These are phyloP conservation scores for Meloidogyne floridensis DNA, from an alignment of 1,140 invertebrate species.

Conservation along the genomic window DNA sequence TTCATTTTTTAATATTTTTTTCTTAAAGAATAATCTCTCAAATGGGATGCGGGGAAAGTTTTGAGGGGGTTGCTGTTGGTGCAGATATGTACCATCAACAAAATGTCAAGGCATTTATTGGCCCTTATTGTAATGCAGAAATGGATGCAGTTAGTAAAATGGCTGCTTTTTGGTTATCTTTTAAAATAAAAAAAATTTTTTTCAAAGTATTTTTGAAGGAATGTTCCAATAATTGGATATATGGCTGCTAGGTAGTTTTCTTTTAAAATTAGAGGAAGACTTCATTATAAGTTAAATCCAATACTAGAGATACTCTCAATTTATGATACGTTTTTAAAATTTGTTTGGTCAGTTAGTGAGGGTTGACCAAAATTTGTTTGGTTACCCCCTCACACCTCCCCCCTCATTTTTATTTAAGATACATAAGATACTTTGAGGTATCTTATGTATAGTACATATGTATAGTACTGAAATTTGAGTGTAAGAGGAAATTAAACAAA, in stretches of 20 bases:
- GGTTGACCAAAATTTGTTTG: too few relatives aligned
- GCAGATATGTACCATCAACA: conserved; percentile 65
- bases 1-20: not conserved
- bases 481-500: not conserved
- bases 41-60: conserved; percentile 61
- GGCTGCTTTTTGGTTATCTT: conserved; percentile 50
- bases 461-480: too few relatives aligned
- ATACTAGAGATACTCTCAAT: too few relatives aligned
- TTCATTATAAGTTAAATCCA: too few relatives aligned
- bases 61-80: conserved; percentile 63
- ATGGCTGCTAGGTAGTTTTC: conserved; percentile 14
- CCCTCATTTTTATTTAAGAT: too few relatives aligned
- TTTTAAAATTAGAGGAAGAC: not conserved
- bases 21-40: conserved; percentile 47
- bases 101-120: conserved; percentile 63
- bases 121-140: conserved; percentile 61
- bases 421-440: too few relatives aligned
- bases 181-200: not conserved
- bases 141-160: conserved; percentile 60
- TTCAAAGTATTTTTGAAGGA: conserved; percentile 28
- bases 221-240: conserved; percentile 56
- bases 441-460: too few relatives aligned
- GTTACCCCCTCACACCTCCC: too few relatives aligned
- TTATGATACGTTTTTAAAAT: too few relatives aligned
- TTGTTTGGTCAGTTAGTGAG: too few relatives aligned